A percentile compares a stretch with the other conserved stretches of the same genome.
These are phyloP conservation scores for Chirona hameri DNA, from an alignment of 2,888 invertebrate species.

Conservation along the genomic window DNA sequence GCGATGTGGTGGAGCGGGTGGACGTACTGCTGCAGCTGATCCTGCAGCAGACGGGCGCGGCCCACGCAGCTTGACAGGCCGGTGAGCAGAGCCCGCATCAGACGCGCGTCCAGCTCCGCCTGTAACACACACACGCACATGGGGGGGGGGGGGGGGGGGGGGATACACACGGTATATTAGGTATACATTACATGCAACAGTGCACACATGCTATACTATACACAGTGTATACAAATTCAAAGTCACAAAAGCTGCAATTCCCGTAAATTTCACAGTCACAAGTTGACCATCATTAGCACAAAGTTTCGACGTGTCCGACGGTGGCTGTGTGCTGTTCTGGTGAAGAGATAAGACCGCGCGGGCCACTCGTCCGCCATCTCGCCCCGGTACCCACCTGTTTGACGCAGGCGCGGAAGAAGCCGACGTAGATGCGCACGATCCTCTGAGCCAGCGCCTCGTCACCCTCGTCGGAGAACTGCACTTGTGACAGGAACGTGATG, in stretches of 20 bases:
- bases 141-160: background rate
- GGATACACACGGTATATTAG: background rate
- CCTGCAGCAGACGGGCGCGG: background rate
- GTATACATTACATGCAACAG: too few relatives aligned
- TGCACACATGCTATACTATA: background rate
- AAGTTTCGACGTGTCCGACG: too few relatives aligned
- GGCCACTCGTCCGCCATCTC: too few relatives aligned
- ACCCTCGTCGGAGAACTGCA: constrained; percentile 24
- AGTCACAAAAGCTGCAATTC: too few relatives aligned
- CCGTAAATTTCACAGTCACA: too few relatives aligned
- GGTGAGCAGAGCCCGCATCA: constrained; percentile 24
- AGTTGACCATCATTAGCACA: too few relatives aligned
- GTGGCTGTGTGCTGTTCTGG: too few relatives aligned
- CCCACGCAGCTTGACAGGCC: background rate
- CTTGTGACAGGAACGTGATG: constrained; percentile 3
- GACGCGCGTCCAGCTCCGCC: constrained; percentile 27
- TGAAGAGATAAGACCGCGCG: too few relatives aligned
- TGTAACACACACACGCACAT: too few relatives aligned
- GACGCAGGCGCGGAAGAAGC: constrained; percentile 27
- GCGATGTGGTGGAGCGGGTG: constrained; percentile 24
- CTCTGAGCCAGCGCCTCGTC: constrained; percentile 4
- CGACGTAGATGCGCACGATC: background rate
- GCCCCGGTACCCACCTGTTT: background rate
- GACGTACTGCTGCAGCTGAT: constrained; percentile 7
- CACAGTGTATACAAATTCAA: too few relatives aligned